Percentiles rank a stretch among this genome's conserved stretches.
phyloP scores from a whole-genome alignment of 2,113 vertebrate species.

The Coreoperca whiteheadi region DNA sequence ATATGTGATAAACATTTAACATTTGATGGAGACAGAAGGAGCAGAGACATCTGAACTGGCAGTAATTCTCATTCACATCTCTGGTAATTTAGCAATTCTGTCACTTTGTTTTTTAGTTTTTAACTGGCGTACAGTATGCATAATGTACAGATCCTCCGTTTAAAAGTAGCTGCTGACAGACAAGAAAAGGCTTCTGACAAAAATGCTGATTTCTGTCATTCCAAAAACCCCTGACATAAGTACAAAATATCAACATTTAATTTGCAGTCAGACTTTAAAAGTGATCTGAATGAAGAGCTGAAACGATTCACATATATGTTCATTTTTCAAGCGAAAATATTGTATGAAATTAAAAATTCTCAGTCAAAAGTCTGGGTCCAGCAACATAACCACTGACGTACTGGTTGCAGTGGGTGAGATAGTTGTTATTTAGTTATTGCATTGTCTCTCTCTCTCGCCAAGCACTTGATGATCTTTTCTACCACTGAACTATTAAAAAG shows the following conservation, averaged over 20 bases:
- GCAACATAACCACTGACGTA: no score
- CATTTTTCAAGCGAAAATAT: neutral
- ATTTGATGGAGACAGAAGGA: neutral
- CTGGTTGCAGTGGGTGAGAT: no score
- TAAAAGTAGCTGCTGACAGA: neutral
- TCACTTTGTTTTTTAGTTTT: neutral
- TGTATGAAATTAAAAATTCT: no score
- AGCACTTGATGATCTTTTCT: no score
- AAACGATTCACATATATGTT: no score
- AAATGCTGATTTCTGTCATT: no score
- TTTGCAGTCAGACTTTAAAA: no score
- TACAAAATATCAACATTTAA: neutral
- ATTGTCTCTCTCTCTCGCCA: no score
- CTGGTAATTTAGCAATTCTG: neutral
- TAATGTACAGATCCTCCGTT: neutral
- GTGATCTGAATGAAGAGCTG: no score
- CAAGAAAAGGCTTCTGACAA: neutral
- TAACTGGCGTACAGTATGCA: neutral
- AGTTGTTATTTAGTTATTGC: no score
- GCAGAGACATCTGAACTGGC: neutral
- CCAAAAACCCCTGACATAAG: neutral
- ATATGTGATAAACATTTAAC: constrained; percentile 12
- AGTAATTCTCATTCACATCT: neutral
- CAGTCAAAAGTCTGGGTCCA: no score
- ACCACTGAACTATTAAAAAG: no score